Percentiles rank a stretch among this genome's conserved stretches.
phyloP scores from a whole-genome alignment of 2,113 vertebrate species.

The Sinocyclocheilus anshuiensis region DNA sequence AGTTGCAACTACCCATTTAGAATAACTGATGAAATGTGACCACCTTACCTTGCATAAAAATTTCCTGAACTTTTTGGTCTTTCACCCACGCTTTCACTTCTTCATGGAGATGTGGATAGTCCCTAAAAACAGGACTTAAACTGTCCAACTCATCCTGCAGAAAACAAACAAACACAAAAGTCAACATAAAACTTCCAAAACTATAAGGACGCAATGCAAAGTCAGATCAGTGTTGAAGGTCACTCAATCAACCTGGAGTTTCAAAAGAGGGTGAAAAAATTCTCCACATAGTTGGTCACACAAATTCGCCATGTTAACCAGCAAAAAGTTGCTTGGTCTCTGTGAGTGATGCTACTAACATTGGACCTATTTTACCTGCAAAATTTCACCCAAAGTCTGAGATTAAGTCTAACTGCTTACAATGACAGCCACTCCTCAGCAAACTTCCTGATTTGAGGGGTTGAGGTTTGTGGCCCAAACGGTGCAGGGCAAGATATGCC shows the following conservation, averaged over 20 bases:
- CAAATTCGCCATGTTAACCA: neutral
- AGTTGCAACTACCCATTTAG: neutral
- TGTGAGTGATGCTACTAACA: neutral
- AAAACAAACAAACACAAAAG: conserved; percentile 62
- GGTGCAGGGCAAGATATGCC: neutral
- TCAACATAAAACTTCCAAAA: neutral
- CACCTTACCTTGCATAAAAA: conserved; percentile 98
- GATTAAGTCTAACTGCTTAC: neutral
- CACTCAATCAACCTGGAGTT: too few species aligned
- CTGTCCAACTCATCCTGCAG: conserved; percentile 95
- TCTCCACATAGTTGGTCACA: too few species aligned
- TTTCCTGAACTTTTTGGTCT: conserved; percentile 99
- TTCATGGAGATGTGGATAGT: conserved; percentile 94
- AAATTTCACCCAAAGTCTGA: neutral
- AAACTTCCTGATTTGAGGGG: neutral
- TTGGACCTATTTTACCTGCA: neutral
- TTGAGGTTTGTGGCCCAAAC: neutral
- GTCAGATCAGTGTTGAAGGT: too few species aligned
- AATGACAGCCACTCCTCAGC: neutral
- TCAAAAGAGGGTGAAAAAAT: too few species aligned
- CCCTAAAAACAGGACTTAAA: conserved; percentile 94
- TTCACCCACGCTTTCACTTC: conserved; percentile 98
- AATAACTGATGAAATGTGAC: neutral
- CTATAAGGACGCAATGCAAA: neutral
- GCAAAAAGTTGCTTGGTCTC: neutral